These are phyloP conservation scores for Erebia palarica DNA, from an alignment of 2,888 invertebrate species.

Conservation along the genomic window DNA sequence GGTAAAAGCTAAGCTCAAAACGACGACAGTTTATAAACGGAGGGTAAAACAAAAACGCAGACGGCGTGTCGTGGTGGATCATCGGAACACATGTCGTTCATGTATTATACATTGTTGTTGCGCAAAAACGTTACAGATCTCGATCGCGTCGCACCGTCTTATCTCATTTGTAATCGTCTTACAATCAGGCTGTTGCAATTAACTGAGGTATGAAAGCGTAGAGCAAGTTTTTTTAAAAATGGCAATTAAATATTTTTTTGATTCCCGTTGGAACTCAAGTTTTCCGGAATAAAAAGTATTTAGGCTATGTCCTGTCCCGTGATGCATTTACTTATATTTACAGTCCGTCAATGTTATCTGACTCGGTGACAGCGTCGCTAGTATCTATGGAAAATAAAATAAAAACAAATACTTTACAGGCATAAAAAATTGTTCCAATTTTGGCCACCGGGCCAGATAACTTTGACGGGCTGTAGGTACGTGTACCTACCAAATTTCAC, in stretches of 20 bases:
- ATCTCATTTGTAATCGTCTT: conserved; percentile 20
- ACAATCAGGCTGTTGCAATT: conserved; percentile 7
- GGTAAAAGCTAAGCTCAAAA: too few relatives aligned
- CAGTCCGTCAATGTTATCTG: too few relatives aligned
- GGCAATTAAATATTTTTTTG: not conserved
- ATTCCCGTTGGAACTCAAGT: not conserved
- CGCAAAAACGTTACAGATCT: conserved; percentile 24
- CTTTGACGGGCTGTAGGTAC: too few relatives aligned
- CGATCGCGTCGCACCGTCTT: conserved; percentile 17
- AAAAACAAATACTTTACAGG: too few relatives aligned
- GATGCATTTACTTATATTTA: too few relatives aligned
- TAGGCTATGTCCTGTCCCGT: not conserved
- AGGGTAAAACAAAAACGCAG: conserved; percentile 27
- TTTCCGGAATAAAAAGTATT: not conserved
- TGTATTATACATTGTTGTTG: conserved; percentile 29
- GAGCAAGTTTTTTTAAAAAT: not conserved
- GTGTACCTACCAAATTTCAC: too few relatives aligned
- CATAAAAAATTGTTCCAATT: too few relatives aligned
- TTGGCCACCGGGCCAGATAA: too few relatives aligned
- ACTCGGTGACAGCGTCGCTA: too few relatives aligned
- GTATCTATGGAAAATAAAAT: too few relatives aligned
- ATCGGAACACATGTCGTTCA: conserved; percentile 33
- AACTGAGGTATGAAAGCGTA: not conserved
- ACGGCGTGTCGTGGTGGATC: conserved; percentile 31
- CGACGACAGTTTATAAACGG: too few relatives aligned